Percentiles rank a stretch among this genome's conserved stretches.
Conservation (phyloP, 2,113 vertebrate genomes). For the Peromyscus maniculatus region DNA sequence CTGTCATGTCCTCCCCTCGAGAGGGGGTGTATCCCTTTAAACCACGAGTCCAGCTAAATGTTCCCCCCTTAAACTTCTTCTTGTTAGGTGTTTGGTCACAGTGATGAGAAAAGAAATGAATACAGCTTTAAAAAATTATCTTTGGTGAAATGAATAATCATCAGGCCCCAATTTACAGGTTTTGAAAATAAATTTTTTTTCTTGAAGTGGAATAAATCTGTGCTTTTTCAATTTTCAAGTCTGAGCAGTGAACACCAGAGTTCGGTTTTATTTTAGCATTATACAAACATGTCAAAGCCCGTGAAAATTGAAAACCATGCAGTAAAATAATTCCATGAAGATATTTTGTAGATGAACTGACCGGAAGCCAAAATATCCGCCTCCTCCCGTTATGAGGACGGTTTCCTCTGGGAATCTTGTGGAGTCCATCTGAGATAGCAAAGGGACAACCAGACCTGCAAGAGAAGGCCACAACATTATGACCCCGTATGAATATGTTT, state of each 20-base stretch:
- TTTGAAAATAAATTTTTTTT: conserved; percentile 26
- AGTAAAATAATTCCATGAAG: neutral
- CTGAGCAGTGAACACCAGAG: neutral
- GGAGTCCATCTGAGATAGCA: conserved; percentile 78
- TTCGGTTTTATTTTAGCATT: neutral
- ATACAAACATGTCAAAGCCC: neutral
- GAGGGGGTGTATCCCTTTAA: neutral
- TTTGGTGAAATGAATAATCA: neutral
- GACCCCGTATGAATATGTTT: rapidly evolving
- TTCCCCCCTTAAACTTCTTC: neutral
- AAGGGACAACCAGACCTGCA: conserved; percentile 54
- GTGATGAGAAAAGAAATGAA: neutral
- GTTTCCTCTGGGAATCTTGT: conserved; percentile 69
- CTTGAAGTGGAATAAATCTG: neutral
- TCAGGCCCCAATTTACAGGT: neutral
- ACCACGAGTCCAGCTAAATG: neutral
- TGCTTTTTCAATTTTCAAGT: neutral
- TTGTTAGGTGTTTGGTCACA: neutral
- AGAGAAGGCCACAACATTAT: neutral
- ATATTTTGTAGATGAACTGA: conserved; percentile 83
- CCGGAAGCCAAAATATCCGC: conserved; percentile 96
- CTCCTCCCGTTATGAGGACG: conserved; percentile 94
- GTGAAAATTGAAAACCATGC: neutral
- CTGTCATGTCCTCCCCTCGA: neutral
- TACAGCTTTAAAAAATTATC: neutral